phyloP scores from a whole-genome alignment of 2,797 vertebrate species.

The Microctenopoma stevenorrisi region DNA sequence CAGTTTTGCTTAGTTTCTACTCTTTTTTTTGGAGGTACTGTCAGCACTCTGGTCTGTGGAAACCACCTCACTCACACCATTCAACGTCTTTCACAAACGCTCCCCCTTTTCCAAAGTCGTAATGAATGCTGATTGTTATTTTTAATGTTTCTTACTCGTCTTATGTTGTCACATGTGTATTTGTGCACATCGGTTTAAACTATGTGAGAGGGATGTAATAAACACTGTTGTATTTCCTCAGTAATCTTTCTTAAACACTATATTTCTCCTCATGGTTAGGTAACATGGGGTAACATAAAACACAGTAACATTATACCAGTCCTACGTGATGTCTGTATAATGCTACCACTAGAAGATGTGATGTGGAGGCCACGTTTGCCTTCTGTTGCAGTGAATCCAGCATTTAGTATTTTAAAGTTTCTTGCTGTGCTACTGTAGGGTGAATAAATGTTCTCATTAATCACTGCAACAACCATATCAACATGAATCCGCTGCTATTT shows the following conservation, averaged over 20 bases:
- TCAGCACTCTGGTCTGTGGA: neutral
- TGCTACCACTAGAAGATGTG: neutral
- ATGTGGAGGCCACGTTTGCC: neutral
- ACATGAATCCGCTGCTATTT: neutral
- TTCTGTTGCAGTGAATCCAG: neutral
- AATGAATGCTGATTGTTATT: too few species aligned
- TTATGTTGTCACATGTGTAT: neutral
- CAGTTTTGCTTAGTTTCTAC: neutral
- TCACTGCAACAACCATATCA: slow-evolving; percentile 1
- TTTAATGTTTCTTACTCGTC: neutral
- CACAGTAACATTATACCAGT: neutral
- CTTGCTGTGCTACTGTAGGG: neutral
- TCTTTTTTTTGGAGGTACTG: neutral
- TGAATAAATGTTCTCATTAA: neutral
- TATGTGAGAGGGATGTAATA: too few species aligned
- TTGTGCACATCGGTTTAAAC: neutral
- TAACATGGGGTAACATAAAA: neutral
- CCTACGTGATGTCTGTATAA: neutral
- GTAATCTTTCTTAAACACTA: too few species aligned
- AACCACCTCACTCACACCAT: neutral
- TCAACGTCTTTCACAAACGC: neutral
- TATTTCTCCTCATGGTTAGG: neutral
- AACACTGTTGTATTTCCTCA: too few species aligned
- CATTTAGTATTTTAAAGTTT: neutral
- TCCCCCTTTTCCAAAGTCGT: neutral